Conservation (phyloP, 2,113 vertebrate genomes). For the Halcyon malimbica region DNA sequence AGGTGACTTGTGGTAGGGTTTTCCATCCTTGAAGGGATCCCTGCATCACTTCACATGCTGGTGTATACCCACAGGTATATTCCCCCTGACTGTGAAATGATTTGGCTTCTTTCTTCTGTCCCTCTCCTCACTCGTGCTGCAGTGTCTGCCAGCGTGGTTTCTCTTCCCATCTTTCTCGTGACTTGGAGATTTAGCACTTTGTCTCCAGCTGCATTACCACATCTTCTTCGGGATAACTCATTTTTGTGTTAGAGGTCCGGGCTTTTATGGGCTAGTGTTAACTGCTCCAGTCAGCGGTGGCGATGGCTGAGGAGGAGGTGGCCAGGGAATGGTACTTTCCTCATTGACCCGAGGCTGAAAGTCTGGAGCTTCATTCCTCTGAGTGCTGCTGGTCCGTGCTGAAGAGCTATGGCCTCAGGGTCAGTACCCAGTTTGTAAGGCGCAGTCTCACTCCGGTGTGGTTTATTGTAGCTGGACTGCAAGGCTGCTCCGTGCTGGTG, state of each 20-base stretch:
- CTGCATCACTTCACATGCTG: neutral
- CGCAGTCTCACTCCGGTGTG: neutral
- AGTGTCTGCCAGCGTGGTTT: neutral
- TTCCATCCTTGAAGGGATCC: neutral
- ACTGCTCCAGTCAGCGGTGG: neutral
- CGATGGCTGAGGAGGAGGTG: neutral
- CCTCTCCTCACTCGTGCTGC: neutral
- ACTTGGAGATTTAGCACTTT: neutral
- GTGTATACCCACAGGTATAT: neutral
- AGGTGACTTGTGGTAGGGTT: neutral
- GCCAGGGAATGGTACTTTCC: neutral
- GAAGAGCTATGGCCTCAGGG: neutral
- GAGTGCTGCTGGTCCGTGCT: neutral
- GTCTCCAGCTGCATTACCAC: neutral
- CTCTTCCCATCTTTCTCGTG: neutral
- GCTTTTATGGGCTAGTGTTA: neutral
- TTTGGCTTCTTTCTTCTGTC: neutral
- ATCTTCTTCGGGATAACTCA: neutral
- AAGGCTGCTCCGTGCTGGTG: neutral
- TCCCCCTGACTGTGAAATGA: neutral
- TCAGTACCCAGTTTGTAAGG: accelerated
- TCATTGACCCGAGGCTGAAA: accelerated
- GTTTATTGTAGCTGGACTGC: neutral
- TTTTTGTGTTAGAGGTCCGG: neutral
- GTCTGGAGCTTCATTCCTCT: neutral